Base-by-base conservation (phyloP, 1,140 invertebrate genomes). In the Caenorhabditis remanei region DNA sequence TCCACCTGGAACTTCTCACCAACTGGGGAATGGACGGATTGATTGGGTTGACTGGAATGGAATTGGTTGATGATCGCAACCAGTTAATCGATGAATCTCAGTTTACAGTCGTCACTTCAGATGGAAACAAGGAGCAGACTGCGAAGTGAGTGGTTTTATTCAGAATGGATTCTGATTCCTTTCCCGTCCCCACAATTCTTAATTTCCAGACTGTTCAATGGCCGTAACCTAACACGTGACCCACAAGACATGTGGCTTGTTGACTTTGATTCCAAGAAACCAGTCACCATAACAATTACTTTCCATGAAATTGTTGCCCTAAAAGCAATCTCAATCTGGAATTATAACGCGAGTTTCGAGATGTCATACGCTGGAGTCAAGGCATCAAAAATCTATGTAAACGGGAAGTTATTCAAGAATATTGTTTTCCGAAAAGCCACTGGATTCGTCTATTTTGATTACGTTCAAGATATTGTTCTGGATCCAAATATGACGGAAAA, bases 331-430 rank as follows among this genome's bases (percentile, higher is more conserved):
- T 94, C 95, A 75, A 91, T 96, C 53, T 96, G 96, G 96, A 96
- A 96, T 93, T 96, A 96, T 92, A 96, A 96, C 92, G 95, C 94
- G 85, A 95, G 94, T 88, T 93, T 95, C 89, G 95, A 96, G 90
- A 93, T 95, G 79, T 95, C 95, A 46, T 96, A 95, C 92, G 94
- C 94, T 89, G 96, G 96, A 65, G 95, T 95, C 93, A 94, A 93
- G 63, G 90, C 85, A 86, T 82, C 89, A 13, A 87, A 91, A 53
- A 89, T 92, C 58, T 93, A 92, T 75, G 84, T 88, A 3, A 92
- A 92, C 71, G 90, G 91, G 3, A 85, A 87, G 24, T 50, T 87
- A 16, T 87, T 90, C 14, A 84, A 82, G n/a, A 85, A 84, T 40
- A 84, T 92, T 32, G 50, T 92, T 24, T 85, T 92, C 16, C 85